Conservation (phyloP, 2,888 invertebrate species). For the Acutogordius australiensis region DNA sequence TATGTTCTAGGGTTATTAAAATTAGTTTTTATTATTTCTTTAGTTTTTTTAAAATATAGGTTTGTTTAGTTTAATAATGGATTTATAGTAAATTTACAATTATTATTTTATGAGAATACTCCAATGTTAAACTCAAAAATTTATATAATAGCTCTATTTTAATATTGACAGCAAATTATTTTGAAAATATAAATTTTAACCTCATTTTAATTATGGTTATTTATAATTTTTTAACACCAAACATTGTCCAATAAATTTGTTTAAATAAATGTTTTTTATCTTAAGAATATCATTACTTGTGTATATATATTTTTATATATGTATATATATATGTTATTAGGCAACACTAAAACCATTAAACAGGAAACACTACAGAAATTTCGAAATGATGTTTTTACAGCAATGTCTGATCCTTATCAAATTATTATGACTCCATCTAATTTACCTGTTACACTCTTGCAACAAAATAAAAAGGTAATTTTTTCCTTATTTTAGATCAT, state of each 20-base stretch:
- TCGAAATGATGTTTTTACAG: constrained; percentile 69
- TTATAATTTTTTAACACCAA: background rate
- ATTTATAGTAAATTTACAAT: no score
- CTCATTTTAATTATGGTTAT: no score
- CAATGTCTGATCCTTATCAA: constrained; percentile 76
- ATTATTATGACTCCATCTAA: constrained; percentile 84
- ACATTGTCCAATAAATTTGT: background rate
- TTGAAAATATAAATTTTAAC: no score
- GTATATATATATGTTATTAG: no score
- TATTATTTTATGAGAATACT: no score
- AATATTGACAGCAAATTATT: no score
- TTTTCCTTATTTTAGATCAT: background rate
- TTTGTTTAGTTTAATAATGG: no score
- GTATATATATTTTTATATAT: background rate
- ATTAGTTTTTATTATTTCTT: no score
- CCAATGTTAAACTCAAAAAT: no score
- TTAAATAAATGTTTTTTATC: background rate
- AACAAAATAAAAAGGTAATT: constrained; percentile 39
- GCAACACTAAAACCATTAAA: constrained; percentile 72
- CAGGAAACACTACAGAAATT: constrained; percentile 37
- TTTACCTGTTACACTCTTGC: constrained; percentile 64
- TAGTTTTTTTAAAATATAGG: no score
- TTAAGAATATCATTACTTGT: background rate
- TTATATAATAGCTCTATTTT: no score
- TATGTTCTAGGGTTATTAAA: background rate